Percentiles rank a stretch among this genome's conserved stretches.
phyloP scores from a whole-genome alignment of 2,888 invertebrate species.

The Emesis castigata region DNA sequence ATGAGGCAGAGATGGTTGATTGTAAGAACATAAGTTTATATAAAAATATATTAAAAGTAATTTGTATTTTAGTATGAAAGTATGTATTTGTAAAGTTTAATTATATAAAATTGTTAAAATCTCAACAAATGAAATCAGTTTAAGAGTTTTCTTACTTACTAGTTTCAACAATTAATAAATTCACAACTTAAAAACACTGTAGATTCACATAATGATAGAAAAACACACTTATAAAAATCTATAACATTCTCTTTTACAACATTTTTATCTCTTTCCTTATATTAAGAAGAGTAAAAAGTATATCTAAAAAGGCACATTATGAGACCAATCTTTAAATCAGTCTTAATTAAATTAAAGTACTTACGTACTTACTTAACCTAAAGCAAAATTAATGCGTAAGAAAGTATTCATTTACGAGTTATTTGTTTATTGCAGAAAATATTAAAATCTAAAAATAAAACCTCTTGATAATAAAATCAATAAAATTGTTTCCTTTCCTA shows the following conservation, averaged over 20 bases:
- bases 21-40: constrained; percentile 15
- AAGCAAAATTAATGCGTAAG: no score
- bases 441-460: constrained; percentile 10
- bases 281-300: constrained; percentile 1
- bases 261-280: neutral
- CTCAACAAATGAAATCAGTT: constrained; percentile 25
- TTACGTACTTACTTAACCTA: no score
- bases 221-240: constrained; percentile 6
- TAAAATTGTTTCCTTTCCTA: constrained; percentile 9
- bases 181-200: constrained; percentile 12
- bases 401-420: neutral
- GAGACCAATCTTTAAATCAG: constrained; percentile 17
- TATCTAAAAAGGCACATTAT: neutral
- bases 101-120: constrained; percentile 11
- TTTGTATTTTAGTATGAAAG: constrained; percentile 16
- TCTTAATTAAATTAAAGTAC: constrained; percentile 18
- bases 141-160: constrained; percentile 2
- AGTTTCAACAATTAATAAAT: constrained; percentile 17
- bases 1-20: constrained; percentile 24
- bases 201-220: constrained; percentile 21
- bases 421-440: constrained; percentile 5
- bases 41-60: constrained; percentile 16
- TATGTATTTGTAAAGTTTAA: constrained; percentile 18
- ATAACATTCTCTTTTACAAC: constrained; percentile 3
- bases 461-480: constrained; percentile 8